These are phyloP conservation scores for Channallabes apus DNA, from an alignment of 2,797 vertebrate species.

Conservation along the genomic window DNA sequence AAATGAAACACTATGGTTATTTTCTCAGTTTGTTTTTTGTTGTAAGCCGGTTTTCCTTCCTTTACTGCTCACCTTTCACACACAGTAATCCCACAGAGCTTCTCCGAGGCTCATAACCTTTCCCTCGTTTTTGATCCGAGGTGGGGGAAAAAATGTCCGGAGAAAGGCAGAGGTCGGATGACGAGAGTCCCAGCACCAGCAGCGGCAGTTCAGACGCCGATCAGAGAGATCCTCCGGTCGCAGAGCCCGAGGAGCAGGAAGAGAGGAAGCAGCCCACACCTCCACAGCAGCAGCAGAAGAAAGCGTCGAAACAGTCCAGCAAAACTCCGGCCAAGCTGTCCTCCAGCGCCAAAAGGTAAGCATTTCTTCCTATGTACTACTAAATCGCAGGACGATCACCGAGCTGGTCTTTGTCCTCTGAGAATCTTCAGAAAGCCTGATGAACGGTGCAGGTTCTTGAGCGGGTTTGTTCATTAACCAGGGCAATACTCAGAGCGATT, in stretches of 20 bases:
- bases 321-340: constrained; percentile 91
- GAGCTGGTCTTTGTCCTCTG: not conserved
- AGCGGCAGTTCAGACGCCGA: constrained; percentile 89
- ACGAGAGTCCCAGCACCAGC: constrained; percentile 91
- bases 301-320: constrained; percentile 87
- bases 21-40: not conserved
- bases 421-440: not conserved
- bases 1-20: not conserved
- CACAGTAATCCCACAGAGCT: not conserved
- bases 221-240: constrained; percentile 84
- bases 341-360: constrained; percentile 88
- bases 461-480: constrained; percentile 18
- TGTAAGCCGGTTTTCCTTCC: not conserved
- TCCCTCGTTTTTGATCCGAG: constrained; percentile 24
- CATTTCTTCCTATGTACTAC: not conserved
- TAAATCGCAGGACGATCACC: not conserved
- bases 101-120: not conserved
- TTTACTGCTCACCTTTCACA: not conserved
- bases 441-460: not conserved
- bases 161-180: constrained; percentile 87
- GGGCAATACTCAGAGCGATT: not conserved
- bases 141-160: constrained; percentile 80
- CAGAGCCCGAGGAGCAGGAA: constrained; percentile 85
- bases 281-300: constrained; percentile 82
- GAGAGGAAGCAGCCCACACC: constrained; percentile 83